A percentile compares a stretch with the other conserved stretches of the same genome.
Evolutionary conservation across 2,113 vertebrate genomes (phyloP).

Genomic region (Phylloscopus trochilus): DNA sequence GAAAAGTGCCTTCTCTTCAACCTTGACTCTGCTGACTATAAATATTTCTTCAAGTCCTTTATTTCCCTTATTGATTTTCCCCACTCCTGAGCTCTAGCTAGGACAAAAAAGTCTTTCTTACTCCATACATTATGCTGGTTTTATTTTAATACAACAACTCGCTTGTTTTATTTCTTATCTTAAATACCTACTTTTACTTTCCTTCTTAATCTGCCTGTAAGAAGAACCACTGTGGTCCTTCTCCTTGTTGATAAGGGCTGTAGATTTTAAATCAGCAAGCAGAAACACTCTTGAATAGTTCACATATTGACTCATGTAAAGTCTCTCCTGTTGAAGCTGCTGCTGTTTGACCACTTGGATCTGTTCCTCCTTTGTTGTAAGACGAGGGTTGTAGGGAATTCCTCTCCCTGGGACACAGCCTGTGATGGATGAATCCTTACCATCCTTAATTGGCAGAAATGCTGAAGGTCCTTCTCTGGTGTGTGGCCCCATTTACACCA

Average conservation of each 20-base stretch:
- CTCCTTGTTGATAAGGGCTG: slow-evolving; percentile 17
- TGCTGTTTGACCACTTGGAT: slow-evolving; percentile 26
- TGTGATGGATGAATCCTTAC: neutral
- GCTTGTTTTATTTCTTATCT: slow-evolving; percentile 38
- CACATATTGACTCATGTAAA: slow-evolving; percentile 39
- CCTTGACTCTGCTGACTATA: slow-evolving; percentile 44
- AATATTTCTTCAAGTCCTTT: slow-evolving; percentile 28
- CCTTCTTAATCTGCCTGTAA: neutral
- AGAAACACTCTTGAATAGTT: slow-evolving; percentile 40
- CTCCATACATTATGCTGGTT: neutral
- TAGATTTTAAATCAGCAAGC: slow-evolving; percentile 29
- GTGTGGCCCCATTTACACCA: neutral
- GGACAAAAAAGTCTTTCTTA: neutral
- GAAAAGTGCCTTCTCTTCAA: neutral
- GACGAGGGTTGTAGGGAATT: neutral
- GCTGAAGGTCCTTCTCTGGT: neutral
- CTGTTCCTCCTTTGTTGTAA: neutral
- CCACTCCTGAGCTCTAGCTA: neutral
- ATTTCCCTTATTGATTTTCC: slow-evolving; percentile 16
- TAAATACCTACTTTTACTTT: slow-evolving; percentile 29
- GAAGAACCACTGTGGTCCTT: neutral
- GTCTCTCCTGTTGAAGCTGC: neutral
- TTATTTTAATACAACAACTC: neutral
- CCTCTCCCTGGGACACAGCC: neutral
- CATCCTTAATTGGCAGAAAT: neutral